These are phyloP conservation scores for Theodoxus fluviatilis DNA, from an alignment of 2,888 invertebrate genomes.

Conservation along the genomic window DNA sequence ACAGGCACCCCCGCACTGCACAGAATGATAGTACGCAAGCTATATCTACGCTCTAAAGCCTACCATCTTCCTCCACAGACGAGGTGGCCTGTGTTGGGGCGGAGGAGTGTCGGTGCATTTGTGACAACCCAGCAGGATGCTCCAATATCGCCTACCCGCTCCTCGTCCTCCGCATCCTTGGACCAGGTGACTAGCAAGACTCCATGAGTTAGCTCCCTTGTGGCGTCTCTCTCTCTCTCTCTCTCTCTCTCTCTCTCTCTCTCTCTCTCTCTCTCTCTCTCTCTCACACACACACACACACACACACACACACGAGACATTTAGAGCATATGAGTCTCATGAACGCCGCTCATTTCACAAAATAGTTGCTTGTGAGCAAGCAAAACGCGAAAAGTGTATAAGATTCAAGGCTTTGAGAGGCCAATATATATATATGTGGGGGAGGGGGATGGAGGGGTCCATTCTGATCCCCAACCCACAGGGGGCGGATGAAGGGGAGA, in stretches of 20 bases:
- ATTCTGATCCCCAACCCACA: too few relatives aligned
- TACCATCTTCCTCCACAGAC: conserved; percentile 59
- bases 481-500: too few relatives aligned
- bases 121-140: conserved; percentile 66
- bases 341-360: too few relatives aligned
- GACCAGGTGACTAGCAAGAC: conserved; percentile 65
- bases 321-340: too few relatives aligned
- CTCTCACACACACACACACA: background rate
- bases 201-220: background rate
- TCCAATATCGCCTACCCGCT: conserved; percentile 69
- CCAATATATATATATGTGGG: too few relatives aligned
- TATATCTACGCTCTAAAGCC: too few relatives aligned
- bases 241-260: conserved; percentile 22
- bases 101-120: conserved; percentile 64
- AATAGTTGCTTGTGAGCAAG: too few relatives aligned
- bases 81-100: conserved; percentile 67
- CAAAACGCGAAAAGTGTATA: too few relatives aligned
- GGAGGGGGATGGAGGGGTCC: too few relatives aligned
- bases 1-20: too few relatives aligned
- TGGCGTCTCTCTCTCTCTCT: background rate
- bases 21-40: too few relatives aligned
- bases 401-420: too few relatives aligned
- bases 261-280: conserved; percentile 6
- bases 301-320: background rate
- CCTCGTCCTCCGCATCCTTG: conserved; percentile 67